These are phyloP conservation scores for Chouioia cunea DNA, from an alignment of 2,888 invertebrate species.

Conservation along the genomic window DNA sequence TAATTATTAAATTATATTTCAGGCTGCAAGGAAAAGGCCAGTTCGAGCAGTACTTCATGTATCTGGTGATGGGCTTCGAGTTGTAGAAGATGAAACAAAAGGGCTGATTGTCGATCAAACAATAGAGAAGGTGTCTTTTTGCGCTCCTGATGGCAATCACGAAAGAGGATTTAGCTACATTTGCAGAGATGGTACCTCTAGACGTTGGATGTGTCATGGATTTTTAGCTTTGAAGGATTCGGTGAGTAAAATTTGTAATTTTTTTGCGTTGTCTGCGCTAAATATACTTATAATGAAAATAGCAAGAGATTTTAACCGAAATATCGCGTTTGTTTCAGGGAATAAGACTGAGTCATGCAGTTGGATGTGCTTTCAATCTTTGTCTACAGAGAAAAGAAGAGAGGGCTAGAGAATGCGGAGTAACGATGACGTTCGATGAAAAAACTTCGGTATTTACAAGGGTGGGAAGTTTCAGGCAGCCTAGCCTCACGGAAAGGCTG, in stretches of 20 bases:
- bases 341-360: conserved; percentile 97
- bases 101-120: conserved; percentile 99
- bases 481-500: conserved; percentile 83
- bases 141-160: conserved; percentile 98
- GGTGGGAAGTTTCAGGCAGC: conserved; percentile 91
- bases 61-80: conserved; percentile 94
- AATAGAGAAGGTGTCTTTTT: conserved; percentile 99
- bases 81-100: conserved; percentile 99
- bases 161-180: conserved; percentile 99
- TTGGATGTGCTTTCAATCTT: conserved; percentile 98
- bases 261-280: conserved; percentile 1
- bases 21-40: conserved; percentile 90
- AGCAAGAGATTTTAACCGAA: conserved; percentile 10
- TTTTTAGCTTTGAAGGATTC: conserved; percentile 96
- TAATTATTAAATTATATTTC: conserved; percentile 48
- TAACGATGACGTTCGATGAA: conserved; percentile 92
- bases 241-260: conserved; percentile 67
- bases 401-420: conserved; percentile 95
- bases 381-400: conserved; percentile 98
- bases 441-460: conserved; percentile 93
- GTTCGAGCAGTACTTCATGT: conserved; percentile 91
- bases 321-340: conserved; percentile 72
- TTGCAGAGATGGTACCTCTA: conserved; percentile 97
- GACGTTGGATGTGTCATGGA: conserved; percentile 99
- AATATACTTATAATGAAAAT: conserved; percentile 3